These are phyloP conservation scores for Gasterosteus aculeatus DNA, from an alignment of 2,113 vertebrate genomes.

Conservation along the genomic window DNA sequence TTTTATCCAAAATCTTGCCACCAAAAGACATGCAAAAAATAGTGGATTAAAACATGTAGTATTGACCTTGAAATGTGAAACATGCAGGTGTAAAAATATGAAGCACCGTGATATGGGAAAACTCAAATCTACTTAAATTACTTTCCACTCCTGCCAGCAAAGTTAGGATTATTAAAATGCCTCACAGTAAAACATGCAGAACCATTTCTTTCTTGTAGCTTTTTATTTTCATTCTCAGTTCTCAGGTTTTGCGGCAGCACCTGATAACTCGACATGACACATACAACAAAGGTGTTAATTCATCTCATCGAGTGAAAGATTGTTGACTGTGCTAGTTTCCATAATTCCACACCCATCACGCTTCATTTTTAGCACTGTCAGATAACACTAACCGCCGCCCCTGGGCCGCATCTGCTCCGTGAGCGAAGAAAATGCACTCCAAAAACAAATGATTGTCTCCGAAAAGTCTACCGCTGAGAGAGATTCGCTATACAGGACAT, in stretches of 20 bases:
- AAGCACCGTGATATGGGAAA: background rate
- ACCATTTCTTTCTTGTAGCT: background rate
- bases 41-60: background rate
- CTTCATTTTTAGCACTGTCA: slow-evolving; percentile 26
- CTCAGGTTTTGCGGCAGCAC: slow-evolving; percentile 1
- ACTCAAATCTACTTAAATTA: background rate
- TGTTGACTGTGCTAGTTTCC: slow-evolving; percentile 7
- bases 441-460: slow-evolving; percentile 37
- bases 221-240: background rate
- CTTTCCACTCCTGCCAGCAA: background rate
- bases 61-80: background rate
- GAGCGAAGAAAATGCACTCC: slow-evolving; percentile 26
- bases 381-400: slow-evolving; percentile 16
- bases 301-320: slow-evolving; percentile 24
- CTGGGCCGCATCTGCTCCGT: slow-evolving; percentile 24
- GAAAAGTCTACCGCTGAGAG: slow-evolving; percentile 29
- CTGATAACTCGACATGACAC: slow-evolving; percentile 24
- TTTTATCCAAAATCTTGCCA: background rate
- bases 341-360: slow-evolving; percentile 18
- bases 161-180: background rate
- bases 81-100: background rate
- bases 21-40: background rate
- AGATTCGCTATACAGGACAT: slow-evolving; percentile 26
- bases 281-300: slow-evolving; percentile 18
- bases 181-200: background rate